Evolutionary conservation across 1,140 invertebrate species (phyloP).

Genomic region (Cardiocondyla obscurior): DNA sequence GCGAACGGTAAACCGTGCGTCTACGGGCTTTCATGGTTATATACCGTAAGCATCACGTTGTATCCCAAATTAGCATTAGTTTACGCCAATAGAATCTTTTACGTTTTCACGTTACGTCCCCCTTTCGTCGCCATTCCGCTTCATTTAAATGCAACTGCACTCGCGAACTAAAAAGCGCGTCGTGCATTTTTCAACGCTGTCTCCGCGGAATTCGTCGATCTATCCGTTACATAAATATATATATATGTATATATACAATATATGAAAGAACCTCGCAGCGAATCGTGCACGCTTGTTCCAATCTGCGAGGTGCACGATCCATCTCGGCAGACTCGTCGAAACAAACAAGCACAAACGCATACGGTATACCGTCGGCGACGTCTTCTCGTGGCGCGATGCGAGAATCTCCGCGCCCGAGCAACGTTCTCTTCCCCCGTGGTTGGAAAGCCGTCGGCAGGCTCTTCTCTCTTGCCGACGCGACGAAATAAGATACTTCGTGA

Average conservation of each 20-base stretch:
- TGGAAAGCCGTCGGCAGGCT: not conserved
- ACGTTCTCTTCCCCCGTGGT: not conserved
- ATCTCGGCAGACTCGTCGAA: not conserved
- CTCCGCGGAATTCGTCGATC: not conserved
- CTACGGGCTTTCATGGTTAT: slow-evolving; percentile 17
- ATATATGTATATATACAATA: too few relatives aligned
- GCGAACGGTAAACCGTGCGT: not conserved
- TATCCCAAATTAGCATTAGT: slow-evolving; percentile 11
- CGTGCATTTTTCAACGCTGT: not conserved
- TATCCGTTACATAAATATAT: too few relatives aligned
- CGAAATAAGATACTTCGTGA: slow-evolving; percentile 74
- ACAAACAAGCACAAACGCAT: slow-evolving; percentile 21
- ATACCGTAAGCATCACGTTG: not conserved
- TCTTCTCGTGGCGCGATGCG: not conserved
- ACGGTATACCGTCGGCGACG: not conserved
- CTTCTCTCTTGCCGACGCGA: slow-evolving; percentile 38
- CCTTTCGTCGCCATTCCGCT: not conserved
- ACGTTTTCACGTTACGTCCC: not conserved
- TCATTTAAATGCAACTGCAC: not conserved
- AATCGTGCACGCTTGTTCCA: not conserved
- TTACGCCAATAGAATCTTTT: not conserved
- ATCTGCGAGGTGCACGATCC: slow-evolving; percentile 9
- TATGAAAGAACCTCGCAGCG: not conserved
- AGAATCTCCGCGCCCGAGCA: slow-evolving; percentile 21
- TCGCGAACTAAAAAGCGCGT: not conserved